phyloP scores from a whole-genome alignment of 2,888 invertebrate genomes.

The Emmelina monodactyla region DNA sequence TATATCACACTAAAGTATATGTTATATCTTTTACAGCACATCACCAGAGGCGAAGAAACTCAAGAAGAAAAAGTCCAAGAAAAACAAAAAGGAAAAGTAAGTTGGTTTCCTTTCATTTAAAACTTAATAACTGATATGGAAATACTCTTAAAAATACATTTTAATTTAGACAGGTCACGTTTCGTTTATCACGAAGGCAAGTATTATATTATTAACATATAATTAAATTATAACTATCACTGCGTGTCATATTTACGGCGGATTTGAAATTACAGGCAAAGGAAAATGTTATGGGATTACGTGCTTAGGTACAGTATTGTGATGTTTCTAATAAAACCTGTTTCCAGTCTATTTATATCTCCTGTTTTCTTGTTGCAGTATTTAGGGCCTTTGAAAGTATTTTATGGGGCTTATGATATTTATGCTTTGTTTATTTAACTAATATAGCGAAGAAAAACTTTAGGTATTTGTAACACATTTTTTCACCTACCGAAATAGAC shows the following conservation, averaged over 20 bases:
- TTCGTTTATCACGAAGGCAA: slow-evolving; percentile 53
- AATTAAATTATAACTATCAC: slow-evolving; percentile 3
- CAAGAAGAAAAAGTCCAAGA: slow-evolving; percentile 83
- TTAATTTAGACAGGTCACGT: slow-evolving; percentile 51
- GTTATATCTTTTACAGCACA: slow-evolving; percentile 68
- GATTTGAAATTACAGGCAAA: slow-evolving; percentile 48
- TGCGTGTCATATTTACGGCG: slow-evolving; percentile 9
- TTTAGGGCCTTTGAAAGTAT: no score
- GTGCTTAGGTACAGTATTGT: slow-evolving; percentile 50
- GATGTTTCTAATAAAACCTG: no score
- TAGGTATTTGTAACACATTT: no score
- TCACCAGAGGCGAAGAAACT: slow-evolving; percentile 77
- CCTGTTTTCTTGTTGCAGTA: no score
- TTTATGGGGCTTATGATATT: no score
- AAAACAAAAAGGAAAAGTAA: slow-evolving; percentile 78
- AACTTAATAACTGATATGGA: slow-evolving; percentile 19
- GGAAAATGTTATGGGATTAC: slow-evolving; percentile 49
- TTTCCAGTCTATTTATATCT: no score
- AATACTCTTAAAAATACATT: slow-evolving; percentile 34
- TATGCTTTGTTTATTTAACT: no score
- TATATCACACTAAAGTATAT: no score
- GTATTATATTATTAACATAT: slow-evolving; percentile 28
- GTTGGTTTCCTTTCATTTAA: slow-evolving; percentile 20
- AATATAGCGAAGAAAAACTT: no score
- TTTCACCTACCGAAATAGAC: no score